Evolutionary conservation across 2,888 invertebrate species (phyloP).

Genomic region (Synanthedon tipuliformis): DNA sequence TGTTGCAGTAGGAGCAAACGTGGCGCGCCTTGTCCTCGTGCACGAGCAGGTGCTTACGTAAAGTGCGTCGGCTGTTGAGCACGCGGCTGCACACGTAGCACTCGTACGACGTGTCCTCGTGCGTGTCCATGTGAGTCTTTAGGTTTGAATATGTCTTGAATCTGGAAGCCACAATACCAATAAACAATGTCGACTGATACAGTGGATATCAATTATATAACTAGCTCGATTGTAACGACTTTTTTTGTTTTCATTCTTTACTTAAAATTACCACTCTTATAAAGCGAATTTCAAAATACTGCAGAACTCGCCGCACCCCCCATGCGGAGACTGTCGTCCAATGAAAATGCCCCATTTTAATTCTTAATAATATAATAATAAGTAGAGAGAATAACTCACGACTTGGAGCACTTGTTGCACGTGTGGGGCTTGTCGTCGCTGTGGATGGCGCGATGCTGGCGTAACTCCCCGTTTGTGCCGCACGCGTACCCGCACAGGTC

Average conservation of each 20-base stretch:
- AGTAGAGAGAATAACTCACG: slow-evolving; percentile 28
- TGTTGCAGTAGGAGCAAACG: slow-evolving; percentile 66
- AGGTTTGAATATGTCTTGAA: slow-evolving; percentile 69
- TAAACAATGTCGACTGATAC: too few relatives aligned
- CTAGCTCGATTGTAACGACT: too few relatives aligned
- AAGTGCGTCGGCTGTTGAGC: slow-evolving; percentile 64
- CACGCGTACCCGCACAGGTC: slow-evolving; percentile 70
- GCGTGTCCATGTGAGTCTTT: slow-evolving; percentile 69
- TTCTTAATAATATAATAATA: too few relatives aligned
- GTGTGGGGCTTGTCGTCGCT: slow-evolving; percentile 67
- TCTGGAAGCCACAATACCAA: slow-evolving; percentile 19
- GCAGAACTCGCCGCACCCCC: too few relatives aligned
- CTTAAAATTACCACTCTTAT: too few relatives aligned
- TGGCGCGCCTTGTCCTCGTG: slow-evolving; percentile 66
- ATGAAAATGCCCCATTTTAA: too few relatives aligned
- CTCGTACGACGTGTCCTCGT: slow-evolving; percentile 64
- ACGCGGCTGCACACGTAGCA: slow-evolving; percentile 64
- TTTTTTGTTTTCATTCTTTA: too few relatives aligned
- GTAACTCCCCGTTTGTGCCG: slow-evolving; percentile 67
- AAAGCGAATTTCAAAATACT: too few relatives aligned
- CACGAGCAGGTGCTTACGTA: slow-evolving; percentile 64
- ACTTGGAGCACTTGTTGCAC: slow-evolving; percentile 61
- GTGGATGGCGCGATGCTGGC: slow-evolving; percentile 69
- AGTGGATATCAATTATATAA: too few relatives aligned
- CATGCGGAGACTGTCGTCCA: too few relatives aligned